phyloP scores from a whole-genome alignment of 2,888 invertebrate genomes.

The Caenorhabditis macrosperma region DNA sequence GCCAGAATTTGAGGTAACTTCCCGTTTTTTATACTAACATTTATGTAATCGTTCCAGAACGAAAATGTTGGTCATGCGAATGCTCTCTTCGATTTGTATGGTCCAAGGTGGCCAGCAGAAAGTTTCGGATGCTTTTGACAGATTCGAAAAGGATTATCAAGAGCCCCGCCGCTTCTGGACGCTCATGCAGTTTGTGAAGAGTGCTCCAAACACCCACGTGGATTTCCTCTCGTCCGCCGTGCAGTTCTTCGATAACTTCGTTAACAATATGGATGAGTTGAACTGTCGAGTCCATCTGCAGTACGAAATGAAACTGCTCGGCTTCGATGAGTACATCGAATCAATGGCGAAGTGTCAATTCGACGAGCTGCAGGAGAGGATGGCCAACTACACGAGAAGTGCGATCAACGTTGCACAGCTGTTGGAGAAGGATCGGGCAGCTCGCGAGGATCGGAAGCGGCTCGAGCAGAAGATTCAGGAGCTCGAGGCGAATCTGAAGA shows the following conservation, averaged over 20 bases:
- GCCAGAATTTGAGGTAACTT: conserved; percentile 88
- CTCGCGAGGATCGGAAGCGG: conserved; percentile 90
- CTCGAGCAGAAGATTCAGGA: conserved; percentile 93
- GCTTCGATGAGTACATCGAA: conserved; percentile 94
- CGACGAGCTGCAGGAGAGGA: conserved; percentile 96
- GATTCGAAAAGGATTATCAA: conserved; percentile 85
- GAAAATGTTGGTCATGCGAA: conserved; percentile 95
- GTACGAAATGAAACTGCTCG: conserved; percentile 96
- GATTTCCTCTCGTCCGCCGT: conserved; percentile 85
- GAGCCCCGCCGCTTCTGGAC: conserved; percentile 94
- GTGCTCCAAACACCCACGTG: conserved; percentile 91
- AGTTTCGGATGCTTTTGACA: conserved; percentile 95
- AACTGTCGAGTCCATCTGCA: conserved; percentile 98
- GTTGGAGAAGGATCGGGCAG: conserved; percentile 93
- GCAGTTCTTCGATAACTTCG: conserved; percentile 95
- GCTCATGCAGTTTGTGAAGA: conserved; percentile 96
- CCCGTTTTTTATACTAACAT: neutral
- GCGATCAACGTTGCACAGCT: conserved; percentile 97
- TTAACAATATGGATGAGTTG: conserved; percentile 99
- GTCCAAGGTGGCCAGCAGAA: conserved; percentile 99
- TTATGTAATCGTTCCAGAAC: conserved; percentile 85
- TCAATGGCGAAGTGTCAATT: conserved; percentile 82
- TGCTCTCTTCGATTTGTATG: conserved; percentile 96
- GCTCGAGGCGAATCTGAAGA: conserved; percentile 84
- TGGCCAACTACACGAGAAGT: conserved; percentile 97